A percentile compares a stretch with the other conserved stretches of the same genome.
These are phyloP conservation scores for Natator depressus DNA, from an alignment of 2,113 vertebrate genomes.

Conservation along the genomic window DNA sequence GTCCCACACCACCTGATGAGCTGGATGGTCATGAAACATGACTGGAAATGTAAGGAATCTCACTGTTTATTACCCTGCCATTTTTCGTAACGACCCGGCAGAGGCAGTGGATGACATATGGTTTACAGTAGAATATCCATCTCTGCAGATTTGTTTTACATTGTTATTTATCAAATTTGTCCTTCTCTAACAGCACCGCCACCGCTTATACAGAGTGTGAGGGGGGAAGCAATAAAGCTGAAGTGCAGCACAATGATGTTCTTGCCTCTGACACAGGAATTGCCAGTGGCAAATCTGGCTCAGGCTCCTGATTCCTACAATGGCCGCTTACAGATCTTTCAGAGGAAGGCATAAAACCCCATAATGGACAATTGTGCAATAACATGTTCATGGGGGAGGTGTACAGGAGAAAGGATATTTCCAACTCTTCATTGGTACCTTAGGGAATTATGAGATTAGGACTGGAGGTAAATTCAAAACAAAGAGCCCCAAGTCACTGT, in stretches of 20 bases:
- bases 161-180: constrained; percentile 46
- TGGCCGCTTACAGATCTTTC: neutral
- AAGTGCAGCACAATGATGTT: neutral
- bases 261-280: neutral
- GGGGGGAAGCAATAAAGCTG: constrained; percentile 16
- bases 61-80: constrained; percentile 21
- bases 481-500: neutral
- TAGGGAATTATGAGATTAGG: neutral
- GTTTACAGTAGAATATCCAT: constrained; percentile 38
- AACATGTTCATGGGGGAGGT: neutral
- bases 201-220: neutral
- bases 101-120: constrained; percentile 24
- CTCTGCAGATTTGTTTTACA: constrained; percentile 17
- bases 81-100: constrained; percentile 33
- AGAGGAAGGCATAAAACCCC: neutral
- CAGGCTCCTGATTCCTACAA: neutral
- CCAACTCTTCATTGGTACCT: neutral
- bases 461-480: neutral
- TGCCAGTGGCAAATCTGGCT: neutral
- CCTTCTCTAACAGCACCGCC: neutral
- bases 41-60: constrained; percentile 2
- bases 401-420: neutral
- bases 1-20: neutral
- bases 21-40: neutral
- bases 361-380: neutral